These are phyloP conservation scores for Yponomeuta sedellus DNA, from an alignment of 2,888 invertebrate species.

Conservation along the genomic window DNA sequence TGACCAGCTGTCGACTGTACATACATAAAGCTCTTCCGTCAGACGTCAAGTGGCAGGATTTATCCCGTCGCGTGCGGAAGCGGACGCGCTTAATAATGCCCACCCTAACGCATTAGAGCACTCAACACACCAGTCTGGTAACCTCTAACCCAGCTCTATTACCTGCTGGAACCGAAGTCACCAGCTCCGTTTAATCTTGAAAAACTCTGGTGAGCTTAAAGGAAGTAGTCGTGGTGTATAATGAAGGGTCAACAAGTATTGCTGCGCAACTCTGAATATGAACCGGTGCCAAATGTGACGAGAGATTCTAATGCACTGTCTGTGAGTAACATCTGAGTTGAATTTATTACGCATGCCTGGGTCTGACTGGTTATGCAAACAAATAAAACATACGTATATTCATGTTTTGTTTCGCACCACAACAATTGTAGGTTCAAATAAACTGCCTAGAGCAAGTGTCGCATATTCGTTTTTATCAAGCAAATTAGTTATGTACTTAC, in stretches of 20 bases:
- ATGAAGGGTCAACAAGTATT: neutral
- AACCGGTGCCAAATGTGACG: constrained; percentile 1
- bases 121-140: neutral
- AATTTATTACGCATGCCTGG: neutral
- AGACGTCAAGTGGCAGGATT: constrained; percentile 4
- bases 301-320: neutral
- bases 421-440: neutral
- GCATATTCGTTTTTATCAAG: no score
- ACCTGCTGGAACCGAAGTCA: neutral
- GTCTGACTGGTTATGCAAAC: no score
- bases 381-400: no score
- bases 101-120: constrained; percentile 9
- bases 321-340: neutral
- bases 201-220: neutral
- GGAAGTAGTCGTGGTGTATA: neutral
- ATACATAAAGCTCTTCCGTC: neutral
- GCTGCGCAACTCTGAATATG: neutral
- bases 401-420: no score
- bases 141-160: neutral
- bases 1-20: neutral
- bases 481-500: no score
- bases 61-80: constrained; percentile 12
- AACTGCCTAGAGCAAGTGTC: neutral
- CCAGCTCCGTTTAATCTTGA: neutral
- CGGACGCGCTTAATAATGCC: constrained; percentile 19